Conservation (phyloP, 2,113 vertebrate genomes). For the Myotis lucifugus region DNA sequence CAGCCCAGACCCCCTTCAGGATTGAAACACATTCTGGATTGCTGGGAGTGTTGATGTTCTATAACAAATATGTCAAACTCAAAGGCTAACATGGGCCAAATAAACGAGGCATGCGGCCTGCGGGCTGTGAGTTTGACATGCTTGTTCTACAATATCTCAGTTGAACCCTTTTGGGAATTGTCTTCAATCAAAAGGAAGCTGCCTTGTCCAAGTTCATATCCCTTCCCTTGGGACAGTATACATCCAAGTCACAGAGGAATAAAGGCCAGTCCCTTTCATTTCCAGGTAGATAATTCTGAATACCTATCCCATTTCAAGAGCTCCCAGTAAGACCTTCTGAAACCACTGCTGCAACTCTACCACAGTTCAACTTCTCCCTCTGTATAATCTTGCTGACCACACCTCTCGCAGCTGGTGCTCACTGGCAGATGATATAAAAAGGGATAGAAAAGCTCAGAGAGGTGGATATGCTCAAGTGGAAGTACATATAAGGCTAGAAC, state of each 20-base stretch:
- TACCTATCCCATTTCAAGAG: neutral
- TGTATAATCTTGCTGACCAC: neutral
- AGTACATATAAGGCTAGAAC: neutral
- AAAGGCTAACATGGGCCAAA: no score
- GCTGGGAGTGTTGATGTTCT: neutral
- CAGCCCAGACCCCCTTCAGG: neutral
- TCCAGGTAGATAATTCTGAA: neutral
- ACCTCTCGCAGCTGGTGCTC: neutral
- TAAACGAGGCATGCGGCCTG: no score
- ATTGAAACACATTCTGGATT: neutral
- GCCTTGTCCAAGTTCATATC: neutral
- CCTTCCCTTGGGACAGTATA: neutral
- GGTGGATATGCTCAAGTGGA: neutral
- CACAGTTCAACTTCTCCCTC: neutral
- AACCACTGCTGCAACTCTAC: neutral
- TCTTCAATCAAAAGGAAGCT: neutral
- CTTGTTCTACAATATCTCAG: neutral
- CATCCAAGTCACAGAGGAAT: neutral
- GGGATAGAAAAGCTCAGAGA: neutral
- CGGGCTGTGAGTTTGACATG: no score
- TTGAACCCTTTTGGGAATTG: neutral
- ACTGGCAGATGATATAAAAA: neutral
- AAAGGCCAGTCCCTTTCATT: neutral
- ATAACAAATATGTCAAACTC: no score
- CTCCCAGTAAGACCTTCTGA: neutral